Evolutionary conservation across 2,888 invertebrate species (phyloP).

Genomic region (Trilocha varians): DNA sequence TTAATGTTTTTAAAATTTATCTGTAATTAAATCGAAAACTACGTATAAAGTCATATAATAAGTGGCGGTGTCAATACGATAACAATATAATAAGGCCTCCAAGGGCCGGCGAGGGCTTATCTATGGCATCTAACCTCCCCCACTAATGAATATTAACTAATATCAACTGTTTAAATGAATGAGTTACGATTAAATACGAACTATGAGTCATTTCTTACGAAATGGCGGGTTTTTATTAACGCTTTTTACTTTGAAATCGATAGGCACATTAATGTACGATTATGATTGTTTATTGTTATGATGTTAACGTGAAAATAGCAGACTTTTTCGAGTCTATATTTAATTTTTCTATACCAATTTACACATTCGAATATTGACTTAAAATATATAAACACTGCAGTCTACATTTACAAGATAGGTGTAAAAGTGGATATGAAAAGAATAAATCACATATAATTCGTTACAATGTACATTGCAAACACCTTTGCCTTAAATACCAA

Average conservation of each 20-base stretch:
- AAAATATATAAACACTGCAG: too few species aligned
- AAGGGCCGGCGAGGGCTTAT: constrained; percentile 28
- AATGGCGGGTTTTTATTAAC: constrained; percentile 4
- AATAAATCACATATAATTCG: too few species aligned
- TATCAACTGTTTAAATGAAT: constrained; percentile 36
- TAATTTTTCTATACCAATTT: too few species aligned
- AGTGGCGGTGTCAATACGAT: constrained; percentile 1
- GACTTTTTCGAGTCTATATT: too few species aligned
- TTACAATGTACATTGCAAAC: too few species aligned
- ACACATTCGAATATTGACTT: too few species aligned
- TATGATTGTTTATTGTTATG: too few species aligned
- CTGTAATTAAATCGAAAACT: background rate
- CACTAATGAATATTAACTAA: constrained; percentile 69
- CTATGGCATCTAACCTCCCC: constrained; percentile 53
- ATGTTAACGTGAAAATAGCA: too few species aligned
- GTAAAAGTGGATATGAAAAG: too few species aligned
- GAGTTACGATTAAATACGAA: constrained; percentile 1
- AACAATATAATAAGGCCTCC: background rate
- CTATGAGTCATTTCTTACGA: constrained; percentile 45
- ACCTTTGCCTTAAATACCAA: too few species aligned
- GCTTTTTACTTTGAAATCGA: background rate
- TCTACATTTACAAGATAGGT: too few species aligned
- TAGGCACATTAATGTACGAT: background rate
- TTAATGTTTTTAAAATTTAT: background rate
- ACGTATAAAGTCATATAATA: background rate